These are phyloP conservation scores for Clepsis dumicolana DNA, from an alignment of 2,888 invertebrate genomes.

Conservation along the genomic window DNA sequence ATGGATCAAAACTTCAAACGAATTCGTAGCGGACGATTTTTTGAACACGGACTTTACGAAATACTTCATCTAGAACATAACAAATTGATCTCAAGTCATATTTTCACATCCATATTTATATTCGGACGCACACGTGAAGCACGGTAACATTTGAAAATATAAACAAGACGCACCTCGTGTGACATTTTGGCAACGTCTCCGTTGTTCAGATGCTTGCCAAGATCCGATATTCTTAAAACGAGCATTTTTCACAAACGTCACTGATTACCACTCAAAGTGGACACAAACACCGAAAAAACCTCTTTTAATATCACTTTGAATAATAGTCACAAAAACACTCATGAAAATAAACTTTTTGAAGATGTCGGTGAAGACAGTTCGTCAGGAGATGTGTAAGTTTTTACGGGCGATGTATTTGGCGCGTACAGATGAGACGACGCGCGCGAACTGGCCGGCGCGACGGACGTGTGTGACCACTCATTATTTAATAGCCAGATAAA, in stretches of 20 bases:
- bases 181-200: constrained; percentile 71
- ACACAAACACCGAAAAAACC: constrained; percentile 48
- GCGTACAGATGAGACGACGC: constrained; percentile 42
- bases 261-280: constrained; percentile 42
- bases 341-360: constrained; percentile 11
- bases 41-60: not conserved
- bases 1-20: not conserved
- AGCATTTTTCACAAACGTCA: constrained; percentile 53
- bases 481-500: constrained; percentile 84
- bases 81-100: not conserved
- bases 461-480: constrained; percentile 63
- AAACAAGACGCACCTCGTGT: constrained; percentile 63
- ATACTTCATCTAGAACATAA: not conserved
- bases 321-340: constrained; percentile 2
- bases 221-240: constrained; percentile 54
- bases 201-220: constrained; percentile 60
- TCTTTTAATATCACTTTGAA: constrained; percentile 12
- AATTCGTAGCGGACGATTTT: not conserved
- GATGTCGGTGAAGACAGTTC: not conserved
- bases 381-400: constrained; percentile 6
- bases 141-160: constrained; percentile 51
- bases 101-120: constrained; percentile 14
- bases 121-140: constrained; percentile 16
- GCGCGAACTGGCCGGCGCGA: constrained; percentile 57
- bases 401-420: constrained; percentile 20